phyloP scores from a whole-genome alignment of 35 echinoderm and acorn worm species.

The Amphiura filiformis region DNA sequence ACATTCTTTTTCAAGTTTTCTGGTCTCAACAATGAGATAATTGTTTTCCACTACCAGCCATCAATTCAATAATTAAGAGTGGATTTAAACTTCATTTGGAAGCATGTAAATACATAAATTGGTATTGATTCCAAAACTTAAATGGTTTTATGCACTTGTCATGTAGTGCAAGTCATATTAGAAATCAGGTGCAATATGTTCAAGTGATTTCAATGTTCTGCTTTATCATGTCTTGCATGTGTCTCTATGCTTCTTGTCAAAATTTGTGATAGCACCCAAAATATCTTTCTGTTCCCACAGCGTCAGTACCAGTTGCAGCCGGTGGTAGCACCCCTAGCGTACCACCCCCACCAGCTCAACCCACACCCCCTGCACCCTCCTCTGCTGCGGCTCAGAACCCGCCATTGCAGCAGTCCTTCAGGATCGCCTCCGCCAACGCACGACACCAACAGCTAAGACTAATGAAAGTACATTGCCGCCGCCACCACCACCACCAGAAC shows the following conservation, averaged over 20 bases:
- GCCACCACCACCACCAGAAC: not conserved
- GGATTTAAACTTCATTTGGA: not conserved
- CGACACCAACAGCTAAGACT: not conserved
- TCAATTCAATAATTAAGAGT: too few species aligned
- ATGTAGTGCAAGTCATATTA: not conserved
- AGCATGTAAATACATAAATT: not conserved
- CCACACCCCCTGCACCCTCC: not conserved
- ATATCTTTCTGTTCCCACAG: not conserved
- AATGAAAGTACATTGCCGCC: not conserved
- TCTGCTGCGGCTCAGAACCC: not conserved
- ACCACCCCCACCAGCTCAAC: not conserved
- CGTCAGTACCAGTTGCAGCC: not conserved
- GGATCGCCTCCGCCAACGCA: not conserved
- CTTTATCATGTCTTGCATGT: not conserved
- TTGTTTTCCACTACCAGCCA: too few species aligned
- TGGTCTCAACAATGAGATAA: too few species aligned
- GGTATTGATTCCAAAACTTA: not conserved
- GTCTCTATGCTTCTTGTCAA: not conserved
- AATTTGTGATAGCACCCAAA: not conserved
- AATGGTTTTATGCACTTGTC: not conserved
- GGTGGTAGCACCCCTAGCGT: not conserved
- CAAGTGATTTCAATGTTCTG: too few species aligned
- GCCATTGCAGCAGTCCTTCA: not conserved
- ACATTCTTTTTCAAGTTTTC: too few species aligned
- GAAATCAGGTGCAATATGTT: too few species aligned